Evolutionary conservation across 2,888 invertebrate genomes (phyloP).

Genomic region (Aelia acuminata): DNA sequence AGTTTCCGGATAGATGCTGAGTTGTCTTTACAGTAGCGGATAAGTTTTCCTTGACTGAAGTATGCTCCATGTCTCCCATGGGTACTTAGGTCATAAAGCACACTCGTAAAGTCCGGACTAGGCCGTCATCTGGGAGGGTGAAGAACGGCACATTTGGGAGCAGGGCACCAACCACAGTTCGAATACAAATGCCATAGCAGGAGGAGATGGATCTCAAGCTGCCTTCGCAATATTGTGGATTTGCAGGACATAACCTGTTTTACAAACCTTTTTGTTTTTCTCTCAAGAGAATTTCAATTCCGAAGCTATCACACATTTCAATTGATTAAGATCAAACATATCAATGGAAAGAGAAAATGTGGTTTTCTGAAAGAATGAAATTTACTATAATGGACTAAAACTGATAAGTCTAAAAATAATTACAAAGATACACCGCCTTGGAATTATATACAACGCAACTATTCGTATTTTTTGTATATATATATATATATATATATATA

Average conservation of each 20-base stretch:
- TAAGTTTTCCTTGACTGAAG: constrained; percentile 8
- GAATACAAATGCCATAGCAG: constrained; percentile 10
- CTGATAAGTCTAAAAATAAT: no score
- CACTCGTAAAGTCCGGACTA: constrained; percentile 21
- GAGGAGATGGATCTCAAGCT: not conserved
- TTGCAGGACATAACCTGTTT: not conserved
- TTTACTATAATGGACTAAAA: no score
- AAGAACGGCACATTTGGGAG: constrained; percentile 34
- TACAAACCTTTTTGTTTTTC: no score
- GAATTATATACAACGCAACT: no score
- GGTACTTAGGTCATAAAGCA: constrained; percentile 44
- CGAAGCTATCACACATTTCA: no score
- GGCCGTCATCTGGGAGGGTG: not conserved
- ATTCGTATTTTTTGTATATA: no score
- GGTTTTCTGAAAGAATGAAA: no score
- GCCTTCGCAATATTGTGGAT: not conserved
- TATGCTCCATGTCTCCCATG: constrained; percentile 13
- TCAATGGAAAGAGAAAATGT: no score
- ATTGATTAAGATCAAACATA: no score
- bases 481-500: no score
- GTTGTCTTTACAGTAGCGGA: not conserved
- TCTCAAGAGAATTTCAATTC: no score
- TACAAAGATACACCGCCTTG: no score
- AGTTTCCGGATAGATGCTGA: not conserved
- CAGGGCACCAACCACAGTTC: constrained; percentile 18